Evolutionary conservation across 2,888 invertebrate species (phyloP).

Genomic region (Aporophyla lueneburgensis): DNA sequence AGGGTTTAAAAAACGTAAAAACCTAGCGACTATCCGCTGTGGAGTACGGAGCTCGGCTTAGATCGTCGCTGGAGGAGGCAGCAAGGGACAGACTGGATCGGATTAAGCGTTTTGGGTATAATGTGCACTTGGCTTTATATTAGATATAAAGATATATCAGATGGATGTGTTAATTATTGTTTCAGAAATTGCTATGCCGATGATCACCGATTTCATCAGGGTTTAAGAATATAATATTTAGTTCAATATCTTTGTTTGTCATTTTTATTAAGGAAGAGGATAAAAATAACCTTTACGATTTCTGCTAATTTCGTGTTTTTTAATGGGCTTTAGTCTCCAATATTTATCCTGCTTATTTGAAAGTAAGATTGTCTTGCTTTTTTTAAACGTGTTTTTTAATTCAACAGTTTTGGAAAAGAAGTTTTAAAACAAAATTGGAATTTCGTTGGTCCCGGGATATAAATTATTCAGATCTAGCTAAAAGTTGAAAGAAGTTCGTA

Average conservation of each 20-base stretch:
- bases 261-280: not conserved
- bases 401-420: not conserved
- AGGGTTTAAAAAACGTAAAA: too few species aligned
- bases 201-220: not conserved
- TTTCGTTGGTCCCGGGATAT: slow-evolving; percentile 47
- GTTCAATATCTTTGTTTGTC: not conserved
- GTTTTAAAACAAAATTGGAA: slow-evolving; percentile 20
- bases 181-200: not conserved
- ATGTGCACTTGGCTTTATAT: too few species aligned
- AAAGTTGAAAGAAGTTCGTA: slow-evolving; percentile 15
- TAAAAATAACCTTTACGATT: not conserved
- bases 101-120: too few species aligned
- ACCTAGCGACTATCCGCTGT: too few species aligned
- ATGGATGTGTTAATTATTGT: not conserved
- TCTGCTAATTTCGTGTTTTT: too few species aligned
- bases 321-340: not conserved
- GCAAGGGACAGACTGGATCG: too few species aligned
- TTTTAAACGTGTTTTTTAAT: not conserved
- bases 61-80: too few species aligned
- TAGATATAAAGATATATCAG: too few species aligned
- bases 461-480: slow-evolving; percentile 31
- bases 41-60: too few species aligned
- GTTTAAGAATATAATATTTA: not conserved
- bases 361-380: not conserved
- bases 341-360: not conserved